Conservation (phyloP, 2,888 invertebrate species). For the Metopia argyrocephala region DNA sequence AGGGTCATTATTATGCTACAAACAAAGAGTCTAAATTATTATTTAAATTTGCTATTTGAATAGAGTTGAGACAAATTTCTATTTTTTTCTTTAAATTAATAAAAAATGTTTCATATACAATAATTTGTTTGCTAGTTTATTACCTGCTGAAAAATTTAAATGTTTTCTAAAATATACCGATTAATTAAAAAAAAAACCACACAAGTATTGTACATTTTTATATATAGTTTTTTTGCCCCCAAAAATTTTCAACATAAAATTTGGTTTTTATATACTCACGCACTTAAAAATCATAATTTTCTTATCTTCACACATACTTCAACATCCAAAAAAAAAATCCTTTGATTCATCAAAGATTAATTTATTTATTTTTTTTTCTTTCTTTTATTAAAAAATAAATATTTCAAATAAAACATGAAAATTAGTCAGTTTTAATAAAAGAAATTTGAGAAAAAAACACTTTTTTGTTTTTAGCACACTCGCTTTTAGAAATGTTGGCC, state of each 20-base stretch:
- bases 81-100: too few species aligned
- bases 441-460: too few species aligned
- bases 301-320: background rate
- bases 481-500: too few species aligned
- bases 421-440: slow-evolving; percentile 62
- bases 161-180: background rate
- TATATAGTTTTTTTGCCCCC: background rate
- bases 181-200: too few species aligned
- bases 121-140: background rate
- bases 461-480: slow-evolving; percentile 14
- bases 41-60: too few species aligned
- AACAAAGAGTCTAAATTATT: too few species aligned
- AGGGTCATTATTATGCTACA: too few species aligned
- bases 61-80: too few species aligned
- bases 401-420: slow-evolving; percentile 27
- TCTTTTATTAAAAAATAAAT: background rate
- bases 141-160: background rate
- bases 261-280: background rate
- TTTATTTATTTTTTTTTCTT: slow-evolving; percentile 42
- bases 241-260: background rate
- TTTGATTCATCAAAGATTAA: slow-evolving; percentile 60
- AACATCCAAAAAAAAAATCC: slow-evolving; percentile 1
- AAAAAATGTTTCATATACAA: too few species aligned
- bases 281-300: background rate
- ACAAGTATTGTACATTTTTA: background rate